phyloP scores from a whole-genome alignment of 1,140 invertebrate species.

The Drosophila tropicalis region DNA sequence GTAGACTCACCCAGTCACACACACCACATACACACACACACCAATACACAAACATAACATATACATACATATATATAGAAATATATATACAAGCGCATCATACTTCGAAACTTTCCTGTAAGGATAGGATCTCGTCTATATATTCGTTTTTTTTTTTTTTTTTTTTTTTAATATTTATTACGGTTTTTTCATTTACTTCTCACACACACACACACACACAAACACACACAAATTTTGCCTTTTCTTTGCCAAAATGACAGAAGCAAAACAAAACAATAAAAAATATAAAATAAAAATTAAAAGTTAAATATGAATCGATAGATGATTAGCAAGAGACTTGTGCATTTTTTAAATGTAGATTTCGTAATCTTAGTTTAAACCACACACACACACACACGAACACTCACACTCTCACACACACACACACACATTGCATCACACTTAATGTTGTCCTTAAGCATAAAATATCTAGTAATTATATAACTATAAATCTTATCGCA shows the following conservation, averaged over 20 bases:
- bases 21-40: constrained; percentile 29
- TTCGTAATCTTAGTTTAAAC: constrained; percentile 52
- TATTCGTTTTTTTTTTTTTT: constrained; percentile 51
- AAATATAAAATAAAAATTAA: constrained; percentile 19
- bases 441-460: constrained; percentile 48
- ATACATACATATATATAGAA: constrained; percentile 15
- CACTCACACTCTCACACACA: constrained; percentile 39
- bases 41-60: constrained; percentile 25
- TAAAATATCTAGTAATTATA: constrained; percentile 37
- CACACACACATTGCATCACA: constrained; percentile 49
- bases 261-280: constrained; percentile 30
- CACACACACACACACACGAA: constrained; percentile 23
- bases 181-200: constrained; percentile 5
- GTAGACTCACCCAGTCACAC: constrained; percentile 28
- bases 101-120: constrained; percentile 79
- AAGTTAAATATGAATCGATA: constrained; percentile 13
- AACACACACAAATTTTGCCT: constrained; percentile 27
- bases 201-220: neutral
- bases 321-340: constrained; percentile 67
- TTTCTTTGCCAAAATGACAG: constrained; percentile 63
- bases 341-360: constrained; percentile 81
- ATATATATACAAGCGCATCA: constrained; percentile 28
- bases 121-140: constrained; percentile 76
- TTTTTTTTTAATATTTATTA: constrained; percentile 51
- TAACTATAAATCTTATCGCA: constrained; percentile 25